A percentile compares a stretch with the other conserved stretches of the same genome.
These are phyloP conservation scores for Caenorhabditis plicata DNA, from an alignment of 2,888 invertebrate species.

Conservation along the genomic window DNA sequence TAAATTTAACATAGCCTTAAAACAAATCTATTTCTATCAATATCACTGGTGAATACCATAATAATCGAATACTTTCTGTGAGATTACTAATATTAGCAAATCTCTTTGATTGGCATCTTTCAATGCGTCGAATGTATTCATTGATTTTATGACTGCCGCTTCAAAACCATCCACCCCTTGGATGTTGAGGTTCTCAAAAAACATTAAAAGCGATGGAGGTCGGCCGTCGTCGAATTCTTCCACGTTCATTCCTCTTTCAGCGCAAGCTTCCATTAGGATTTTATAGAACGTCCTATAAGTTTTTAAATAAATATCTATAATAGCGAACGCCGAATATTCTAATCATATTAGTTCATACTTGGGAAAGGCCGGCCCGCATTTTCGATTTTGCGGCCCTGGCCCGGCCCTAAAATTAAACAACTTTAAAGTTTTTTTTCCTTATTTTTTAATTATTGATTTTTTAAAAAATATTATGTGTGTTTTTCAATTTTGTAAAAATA, in stretches of 20 bases:
- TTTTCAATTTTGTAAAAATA: too few species aligned
- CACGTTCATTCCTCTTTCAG: constrained; percentile 7
- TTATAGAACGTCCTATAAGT: constrained; percentile 10
- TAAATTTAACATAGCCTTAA: constrained; percentile 14
- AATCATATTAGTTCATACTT: too few species aligned
- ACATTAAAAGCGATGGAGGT: too few species aligned
- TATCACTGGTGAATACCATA: constrained; percentile 2
- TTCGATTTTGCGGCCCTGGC: too few species aligned
- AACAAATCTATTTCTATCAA: background rate
- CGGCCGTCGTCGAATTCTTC: background rate
- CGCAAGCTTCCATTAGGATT: constrained; percentile 5
- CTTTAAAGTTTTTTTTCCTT: too few species aligned
- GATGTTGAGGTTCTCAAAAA: too few species aligned
- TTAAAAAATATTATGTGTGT: too few species aligned
- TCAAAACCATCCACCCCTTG: constrained; percentile 1
- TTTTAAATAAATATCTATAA: too few species aligned
- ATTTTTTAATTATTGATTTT: too few species aligned
- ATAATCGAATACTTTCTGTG: background rate
- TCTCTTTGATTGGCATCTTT: constrained; percentile 6
- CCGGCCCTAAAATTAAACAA: too few species aligned
- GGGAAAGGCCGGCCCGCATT: too few species aligned
- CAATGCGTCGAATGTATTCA: constrained; percentile 4
- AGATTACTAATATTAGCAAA: constrained; percentile 14
- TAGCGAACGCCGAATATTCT: too few species aligned
- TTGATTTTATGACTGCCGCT: constrained; percentile 1